These are phyloP conservation scores for Thera obeliscata DNA, from an alignment of 2,888 invertebrate species.

Conservation along the genomic window DNA sequence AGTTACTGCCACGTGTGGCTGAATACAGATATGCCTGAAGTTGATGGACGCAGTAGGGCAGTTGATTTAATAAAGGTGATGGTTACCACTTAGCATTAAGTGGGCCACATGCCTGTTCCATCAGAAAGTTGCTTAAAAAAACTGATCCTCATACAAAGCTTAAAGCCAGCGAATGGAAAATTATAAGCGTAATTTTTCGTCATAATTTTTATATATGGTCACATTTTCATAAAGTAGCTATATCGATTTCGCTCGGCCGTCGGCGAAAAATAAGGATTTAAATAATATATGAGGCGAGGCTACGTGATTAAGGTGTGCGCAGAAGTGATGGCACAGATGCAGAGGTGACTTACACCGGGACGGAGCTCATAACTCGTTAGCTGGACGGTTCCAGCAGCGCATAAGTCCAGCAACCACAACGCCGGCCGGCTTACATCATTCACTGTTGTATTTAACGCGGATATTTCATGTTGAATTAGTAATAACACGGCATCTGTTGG, in stretches of 20 bases:
- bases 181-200: no score
- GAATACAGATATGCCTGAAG: no score
- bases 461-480: conserved; percentile 50
- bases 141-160: no score
- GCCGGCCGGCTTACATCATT: conserved; percentile 60
- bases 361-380: conserved; percentile 68
- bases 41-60: no score
- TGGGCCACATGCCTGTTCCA: no score
- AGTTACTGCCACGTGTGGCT: no score
- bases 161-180: no score
- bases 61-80: no score
- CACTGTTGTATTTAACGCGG: conserved; percentile 58
- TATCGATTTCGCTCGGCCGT: neutral
- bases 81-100: no score
- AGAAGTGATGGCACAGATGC: conserved; percentile 70
- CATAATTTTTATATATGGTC: neutral
- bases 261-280: conserved; percentile 13
- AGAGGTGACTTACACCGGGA: conserved; percentile 68
- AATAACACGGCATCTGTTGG: conserved; percentile 44
- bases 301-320: conserved; percentile 56
- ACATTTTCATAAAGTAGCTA: neutral
- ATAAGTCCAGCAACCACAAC: conserved; percentile 77
- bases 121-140: no score
- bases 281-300: conserved; percentile 28
- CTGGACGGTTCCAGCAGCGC: conserved; percentile 61